Base-by-base conservation (phyloP, 2,888 invertebrate genomes). In the Pseudeuparius sepicola region DNA sequence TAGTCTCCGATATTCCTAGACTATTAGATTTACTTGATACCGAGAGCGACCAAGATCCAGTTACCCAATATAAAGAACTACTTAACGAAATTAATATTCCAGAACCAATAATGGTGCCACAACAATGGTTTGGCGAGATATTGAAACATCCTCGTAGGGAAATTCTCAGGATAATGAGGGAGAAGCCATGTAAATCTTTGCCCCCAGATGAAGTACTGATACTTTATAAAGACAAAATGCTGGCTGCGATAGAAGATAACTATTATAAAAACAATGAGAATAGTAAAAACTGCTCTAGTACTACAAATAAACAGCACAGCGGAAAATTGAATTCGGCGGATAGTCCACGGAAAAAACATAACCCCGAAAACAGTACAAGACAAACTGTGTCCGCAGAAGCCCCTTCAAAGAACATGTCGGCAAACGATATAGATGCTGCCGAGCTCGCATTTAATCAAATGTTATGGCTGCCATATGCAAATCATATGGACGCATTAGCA, bases 91-190 rank as follows among this genome's bases (percentile, higher is more conserved):
- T 79, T 52, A 73, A 77, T 55, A 73, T 87, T 53, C 86, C 86
- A 24, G 85, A 87, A 66, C 86, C 86, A 6, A 67, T 87, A 50
- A 60, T 87, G 40, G 77, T 87, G 41, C 87, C 87, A 31, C 79
- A 82, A 60, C 78, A 82, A 51, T 73, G 74, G 49, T 61, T 87
- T 29, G 75, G 77, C 32, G 70, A 72, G 12, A 73, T 87, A 20
- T 64, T 86, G 14, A 71, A 74, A 2, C 72, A 76, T 3, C 87
- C 87, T 1, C 80, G 73, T 2, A 70, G 68, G 32, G 86, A 86
- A 65, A 85, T 87, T 41, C 85, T 85, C 0, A 71, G 78, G 31
- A 62, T 87, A 26, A 57, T 85, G 18, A 68, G 75, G 39, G 73
- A 77, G 36, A 65, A 82, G 40, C 83, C 84, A 4, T 31, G 31